Evolutionary conservation across 2,888 invertebrate species (phyloP).

Genomic region (Philonicus albiceps): DNA sequence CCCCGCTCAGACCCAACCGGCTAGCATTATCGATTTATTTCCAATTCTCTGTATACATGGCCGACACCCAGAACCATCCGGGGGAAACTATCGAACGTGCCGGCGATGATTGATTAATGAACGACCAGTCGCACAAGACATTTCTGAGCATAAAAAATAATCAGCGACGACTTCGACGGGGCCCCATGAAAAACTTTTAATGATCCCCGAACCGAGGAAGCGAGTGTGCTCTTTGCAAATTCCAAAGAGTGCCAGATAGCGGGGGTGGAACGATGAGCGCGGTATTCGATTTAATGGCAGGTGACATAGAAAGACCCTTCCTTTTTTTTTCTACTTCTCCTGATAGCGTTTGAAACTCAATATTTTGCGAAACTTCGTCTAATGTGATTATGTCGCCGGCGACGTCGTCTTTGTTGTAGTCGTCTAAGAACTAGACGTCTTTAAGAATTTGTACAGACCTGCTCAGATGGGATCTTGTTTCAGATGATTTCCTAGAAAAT

Average conservation of each 20-base stretch:
- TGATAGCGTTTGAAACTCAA: not conserved
- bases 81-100: conserved; percentile 33
- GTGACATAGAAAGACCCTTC: not conserved
- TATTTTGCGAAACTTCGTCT: not conserved
- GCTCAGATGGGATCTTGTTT: not conserved
- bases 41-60: not conserved
- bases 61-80: not conserved
- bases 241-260: not conserved
- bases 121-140: conserved; percentile 15
- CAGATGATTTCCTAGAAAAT: not conserved
- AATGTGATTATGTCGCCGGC: not conserved
- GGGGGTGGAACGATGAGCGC: not conserved
- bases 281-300: not conserved
- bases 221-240: not conserved
- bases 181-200: not conserved
- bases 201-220: not conserved
- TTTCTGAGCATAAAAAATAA: conserved; percentile 21
- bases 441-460: not conserved
- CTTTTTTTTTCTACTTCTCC: not conserved
- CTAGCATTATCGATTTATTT: conserved; percentile 22
- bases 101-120: conserved; percentile 39
- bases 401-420: not conserved
- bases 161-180: not conserved
- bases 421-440: not conserved
- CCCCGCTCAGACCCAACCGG: not conserved